These are phyloP conservation scores for Corythoichthys haematopterus DNA, from an alignment of 2,113 vertebrate genomes.

Conservation along the genomic window DNA sequence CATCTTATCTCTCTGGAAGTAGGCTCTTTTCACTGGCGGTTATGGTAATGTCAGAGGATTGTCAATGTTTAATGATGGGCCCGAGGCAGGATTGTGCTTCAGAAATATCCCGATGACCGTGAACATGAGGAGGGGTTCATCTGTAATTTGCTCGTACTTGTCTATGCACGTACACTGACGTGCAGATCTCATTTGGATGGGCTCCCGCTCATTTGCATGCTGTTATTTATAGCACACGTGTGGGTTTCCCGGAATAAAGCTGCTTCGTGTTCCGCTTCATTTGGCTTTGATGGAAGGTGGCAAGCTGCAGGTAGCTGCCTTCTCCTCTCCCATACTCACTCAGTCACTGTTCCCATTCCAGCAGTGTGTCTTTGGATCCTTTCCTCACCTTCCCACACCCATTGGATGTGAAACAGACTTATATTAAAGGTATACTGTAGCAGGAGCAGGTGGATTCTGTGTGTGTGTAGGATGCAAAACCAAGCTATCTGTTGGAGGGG, in stretches of 20 bases:
- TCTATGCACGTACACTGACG: constrained; percentile 18
- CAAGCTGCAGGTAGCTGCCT: constrained; percentile 27
- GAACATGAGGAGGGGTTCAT: constrained; percentile 52
- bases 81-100: constrained; percentile 41
- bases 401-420: constrained; percentile 65
- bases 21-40: constrained; percentile 37
- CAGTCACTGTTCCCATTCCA: constrained; percentile 25
- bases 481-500: constrained; percentile 39
- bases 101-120: constrained; percentile 39
- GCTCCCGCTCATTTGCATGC: constrained; percentile 34
- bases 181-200: constrained; percentile 33
- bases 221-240: constrained; percentile 25
- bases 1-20: constrained; percentile 46
- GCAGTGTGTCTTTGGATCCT: constrained; percentile 40
- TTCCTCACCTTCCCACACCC: constrained; percentile 37
- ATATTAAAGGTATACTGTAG: constrained; percentile 40
- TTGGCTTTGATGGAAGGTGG: constrained; percentile 23
- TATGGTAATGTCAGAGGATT: constrained; percentile 48
- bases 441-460: constrained; percentile 11
- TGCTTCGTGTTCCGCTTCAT: constrained; percentile 31
- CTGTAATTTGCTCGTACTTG: constrained; percentile 39
- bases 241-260: constrained; percentile 40
- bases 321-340: constrained; percentile 35
- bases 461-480: constrained; percentile 41
- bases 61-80: constrained; percentile 64